Percentiles rank a stretch among this genome's conserved stretches.
Conservation (phyloP, 2,888 invertebrate species). For the Imbricaverruca yamaguchii region DNA sequence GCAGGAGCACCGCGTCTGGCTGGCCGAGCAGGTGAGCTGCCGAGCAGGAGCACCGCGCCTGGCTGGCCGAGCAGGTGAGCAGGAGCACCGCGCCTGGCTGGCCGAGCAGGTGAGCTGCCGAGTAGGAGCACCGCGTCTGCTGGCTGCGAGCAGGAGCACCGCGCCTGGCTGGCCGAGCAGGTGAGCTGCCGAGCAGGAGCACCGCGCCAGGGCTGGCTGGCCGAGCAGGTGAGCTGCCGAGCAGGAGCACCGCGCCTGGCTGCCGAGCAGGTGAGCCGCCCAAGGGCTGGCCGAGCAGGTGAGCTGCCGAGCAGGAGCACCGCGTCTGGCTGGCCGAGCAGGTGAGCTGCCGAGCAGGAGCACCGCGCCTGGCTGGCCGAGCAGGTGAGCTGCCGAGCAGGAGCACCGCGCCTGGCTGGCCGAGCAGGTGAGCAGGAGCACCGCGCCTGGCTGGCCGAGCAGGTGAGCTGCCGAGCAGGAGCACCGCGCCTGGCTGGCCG, state of each 20-base stretch:
- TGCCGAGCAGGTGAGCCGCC: no score
- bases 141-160: slow-evolving; percentile 64
- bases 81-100: slow-evolving; percentile 61
- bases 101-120: slow-evolving; percentile 49
- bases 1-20: slow-evolving; percentile 61
- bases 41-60: no score
- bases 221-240: slow-evolving; percentile 51
- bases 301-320: slow-evolving; percentile 55
- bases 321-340: slow-evolving; percentile 57
- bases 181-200: slow-evolving; percentile 54
- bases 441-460: slow-evolving; percentile 55
- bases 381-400: slow-evolving; percentile 44
- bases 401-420: no score
- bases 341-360: slow-evolving; percentile 53
- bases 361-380: slow-evolving; percentile 59
- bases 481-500: no score
- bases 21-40: slow-evolving; percentile 51
- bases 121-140: no score
- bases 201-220: slow-evolving; percentile 57
- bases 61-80: slow-evolving; percentile 77
- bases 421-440: slow-evolving; percentile 73
- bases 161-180: slow-evolving; percentile 57
- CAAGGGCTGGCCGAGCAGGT: slow-evolving; percentile 57
- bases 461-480: slow-evolving; percentile 43
- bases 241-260: slow-evolving; percentile 62